phyloP scores from a whole-genome alignment of 1,140 invertebrate species.

The Thaumatotibia leucotreta region DNA sequence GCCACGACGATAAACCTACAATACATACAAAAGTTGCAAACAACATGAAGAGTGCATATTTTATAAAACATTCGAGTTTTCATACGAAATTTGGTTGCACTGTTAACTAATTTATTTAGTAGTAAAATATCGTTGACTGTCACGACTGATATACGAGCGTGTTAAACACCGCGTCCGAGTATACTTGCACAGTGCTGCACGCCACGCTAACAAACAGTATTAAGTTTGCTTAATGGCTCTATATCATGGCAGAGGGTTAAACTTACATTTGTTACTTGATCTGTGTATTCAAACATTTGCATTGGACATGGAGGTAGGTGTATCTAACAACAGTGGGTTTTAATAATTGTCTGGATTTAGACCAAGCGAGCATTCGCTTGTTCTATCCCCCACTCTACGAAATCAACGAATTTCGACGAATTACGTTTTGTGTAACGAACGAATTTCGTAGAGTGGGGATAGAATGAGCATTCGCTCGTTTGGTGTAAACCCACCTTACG shows the following conservation, averaged over 20 bases:
- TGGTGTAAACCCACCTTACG: too few species aligned
- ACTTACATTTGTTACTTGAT: neutral
- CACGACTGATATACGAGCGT: neutral
- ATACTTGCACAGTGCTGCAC: neutral
- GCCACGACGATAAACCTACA: too few species aligned
- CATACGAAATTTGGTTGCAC: neutral
- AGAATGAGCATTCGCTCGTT: too few species aligned
- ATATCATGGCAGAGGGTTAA: conserved; percentile 11
- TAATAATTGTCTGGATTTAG: too few species aligned
- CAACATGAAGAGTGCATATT: too few species aligned
- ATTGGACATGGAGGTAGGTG: neutral
- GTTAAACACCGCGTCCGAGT: neutral
- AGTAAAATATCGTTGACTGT: neutral
- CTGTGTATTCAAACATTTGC: neutral
- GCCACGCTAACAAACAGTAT: conserved; percentile 7
- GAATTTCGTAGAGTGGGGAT: too few species aligned
- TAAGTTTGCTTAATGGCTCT: conserved; percentile 5
- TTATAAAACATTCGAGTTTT: neutral
- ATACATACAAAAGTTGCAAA: too few species aligned
- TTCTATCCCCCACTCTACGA: too few species aligned
- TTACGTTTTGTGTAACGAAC: too few species aligned
- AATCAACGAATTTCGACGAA: too few species aligned
- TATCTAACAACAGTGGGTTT: too few species aligned
- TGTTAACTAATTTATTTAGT: neutral
- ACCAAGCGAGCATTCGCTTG: too few species aligned